Evolutionary conservation across 30 jellyfish, hydroid and myxozoan species (phyloP).

Genomic region (Mastigias papua): DNA sequence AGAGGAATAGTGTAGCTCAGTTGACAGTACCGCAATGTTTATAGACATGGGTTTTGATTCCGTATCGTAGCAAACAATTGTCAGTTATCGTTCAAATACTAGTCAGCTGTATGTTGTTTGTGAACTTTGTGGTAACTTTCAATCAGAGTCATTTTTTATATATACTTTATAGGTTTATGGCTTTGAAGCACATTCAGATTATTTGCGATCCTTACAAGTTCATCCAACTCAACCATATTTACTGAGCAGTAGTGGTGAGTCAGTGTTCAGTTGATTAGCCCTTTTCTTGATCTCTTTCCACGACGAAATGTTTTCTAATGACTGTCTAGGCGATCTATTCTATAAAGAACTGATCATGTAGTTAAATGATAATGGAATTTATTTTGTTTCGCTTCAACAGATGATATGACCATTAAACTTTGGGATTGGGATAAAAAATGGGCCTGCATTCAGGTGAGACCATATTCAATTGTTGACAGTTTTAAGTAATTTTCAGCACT

Average conservation of each 20-base stretch:
- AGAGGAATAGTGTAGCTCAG: too few species aligned
- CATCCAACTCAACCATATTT: slow-evolving; percentile 97
- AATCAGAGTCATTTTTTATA: background rate
- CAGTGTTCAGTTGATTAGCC: slow-evolving; percentile 73
- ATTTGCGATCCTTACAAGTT: slow-evolving; percentile 93
- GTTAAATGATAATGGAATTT: too few species aligned
- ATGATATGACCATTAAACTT: slow-evolving; percentile 96
- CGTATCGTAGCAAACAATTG: too few species aligned
- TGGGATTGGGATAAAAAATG: slow-evolving; percentile 99
- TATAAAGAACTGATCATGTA: too few species aligned
- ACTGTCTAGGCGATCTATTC: background rate
- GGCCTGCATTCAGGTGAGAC: slow-evolving; percentile 93
- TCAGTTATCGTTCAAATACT: too few species aligned
- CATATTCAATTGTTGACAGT: background rate
- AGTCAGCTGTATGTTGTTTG: too few species aligned
- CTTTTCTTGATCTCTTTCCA: background rate
- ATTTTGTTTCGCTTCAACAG: slow-evolving; percentile 33
- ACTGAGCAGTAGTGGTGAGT: slow-evolving; percentile 94
- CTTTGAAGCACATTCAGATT: slow-evolving; percentile 99
- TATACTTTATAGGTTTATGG: slow-evolving; percentile 80
- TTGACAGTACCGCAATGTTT: too few species aligned
- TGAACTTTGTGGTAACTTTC: too few species aligned
- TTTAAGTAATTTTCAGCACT: too few species aligned
- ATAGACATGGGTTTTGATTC: too few species aligned
- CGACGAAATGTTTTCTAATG: background rate